Conservation (phyloP, 1,140 invertebrate genomes). For the Monochamus saltuarius region DNA sequence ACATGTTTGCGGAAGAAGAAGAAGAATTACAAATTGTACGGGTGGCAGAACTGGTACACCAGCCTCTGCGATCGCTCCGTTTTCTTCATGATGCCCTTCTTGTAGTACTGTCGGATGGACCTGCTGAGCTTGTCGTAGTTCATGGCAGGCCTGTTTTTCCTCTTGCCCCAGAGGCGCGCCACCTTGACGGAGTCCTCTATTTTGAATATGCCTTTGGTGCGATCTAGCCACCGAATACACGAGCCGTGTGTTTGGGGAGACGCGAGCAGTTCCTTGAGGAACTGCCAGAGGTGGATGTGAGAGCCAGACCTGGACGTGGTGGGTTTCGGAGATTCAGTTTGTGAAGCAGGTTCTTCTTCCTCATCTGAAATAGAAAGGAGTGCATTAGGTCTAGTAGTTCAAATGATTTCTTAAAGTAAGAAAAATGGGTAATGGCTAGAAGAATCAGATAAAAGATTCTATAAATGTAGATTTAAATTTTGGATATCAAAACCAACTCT, state of each 20-base stretch:
- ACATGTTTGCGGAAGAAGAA: background rate
- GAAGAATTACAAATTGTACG: conserved; percentile 75
- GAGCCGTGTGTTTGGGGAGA: conserved; percentile 83
- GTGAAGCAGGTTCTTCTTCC: conserved; percentile 53
- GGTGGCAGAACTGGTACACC: conserved; percentile 98
- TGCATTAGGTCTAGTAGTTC: conserved; percentile 6
- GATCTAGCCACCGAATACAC: conserved; percentile 96
- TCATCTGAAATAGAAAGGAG: conserved; percentile 54
- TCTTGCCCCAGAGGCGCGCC: conserved; percentile 91
- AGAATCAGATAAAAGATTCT: too few relatives aligned
- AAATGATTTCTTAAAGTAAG: too few relatives aligned
- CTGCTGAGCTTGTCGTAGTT: conserved; percentile 99
- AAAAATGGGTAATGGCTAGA: too few relatives aligned
- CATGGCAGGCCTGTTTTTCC: conserved; percentile 98
- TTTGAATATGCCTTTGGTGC: conserved; percentile 94
- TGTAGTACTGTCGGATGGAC: conserved; percentile 98
- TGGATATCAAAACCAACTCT: too few relatives aligned
- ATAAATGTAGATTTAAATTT: too few relatives aligned
- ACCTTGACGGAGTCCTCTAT: conserved; percentile 98
- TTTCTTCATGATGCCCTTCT: conserved; percentile 99
- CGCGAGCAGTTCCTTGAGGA: conserved; percentile 92
- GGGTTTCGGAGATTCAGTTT: conserved; percentile 36
- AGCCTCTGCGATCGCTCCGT: conserved; percentile 96
- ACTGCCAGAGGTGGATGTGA: conserved; percentile 99
- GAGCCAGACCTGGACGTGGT: conserved; percentile 50